These are phyloP conservation scores for Peromyscus californicus DNA, from an alignment of 2,113 vertebrate species.

Conservation along the genomic window DNA sequence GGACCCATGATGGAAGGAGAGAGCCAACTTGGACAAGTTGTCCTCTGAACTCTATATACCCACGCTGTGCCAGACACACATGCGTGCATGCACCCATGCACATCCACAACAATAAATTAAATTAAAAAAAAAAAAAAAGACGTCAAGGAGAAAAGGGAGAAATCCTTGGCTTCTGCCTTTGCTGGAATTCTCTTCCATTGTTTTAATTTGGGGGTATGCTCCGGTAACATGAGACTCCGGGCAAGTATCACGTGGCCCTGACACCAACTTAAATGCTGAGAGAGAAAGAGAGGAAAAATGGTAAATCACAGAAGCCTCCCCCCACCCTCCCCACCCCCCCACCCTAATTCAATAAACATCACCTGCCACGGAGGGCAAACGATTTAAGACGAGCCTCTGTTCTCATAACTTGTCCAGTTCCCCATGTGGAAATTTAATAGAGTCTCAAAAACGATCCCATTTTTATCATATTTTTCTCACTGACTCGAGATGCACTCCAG, in stretches of 20 bases:
- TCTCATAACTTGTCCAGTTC: neutral
- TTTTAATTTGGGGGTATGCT: neutral
- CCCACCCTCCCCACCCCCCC: neutral
- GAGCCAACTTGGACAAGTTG: neutral
- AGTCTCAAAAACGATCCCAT: neutral
- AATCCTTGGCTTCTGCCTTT: neutral
- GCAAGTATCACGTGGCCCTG: neutral
- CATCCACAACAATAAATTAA: neutral
- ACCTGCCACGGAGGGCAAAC: too few relatives aligned
- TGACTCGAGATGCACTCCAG: neutral
- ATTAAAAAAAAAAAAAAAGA: neutral
- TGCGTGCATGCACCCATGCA: too few relatives aligned
- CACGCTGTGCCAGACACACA: too few relatives aligned
- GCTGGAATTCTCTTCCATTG: neutral
- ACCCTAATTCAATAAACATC: neutral
- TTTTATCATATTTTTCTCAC: neutral
- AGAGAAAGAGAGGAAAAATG: too few relatives aligned
- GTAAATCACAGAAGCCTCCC: neutral
- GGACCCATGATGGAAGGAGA: neutral
- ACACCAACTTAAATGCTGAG: neutral
- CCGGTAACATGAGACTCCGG: neutral
- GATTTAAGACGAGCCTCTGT: fast-evolving
- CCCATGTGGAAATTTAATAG: neutral
- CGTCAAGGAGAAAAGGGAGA: neutral
- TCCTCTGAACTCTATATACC: neutral